Percentiles rank a stretch among this genome's conserved stretches.
These are phyloP conservation scores for Phataginus tetradactyla DNA, from an alignment of 2,797 vertebrate species.

Conservation along the genomic window DNA sequence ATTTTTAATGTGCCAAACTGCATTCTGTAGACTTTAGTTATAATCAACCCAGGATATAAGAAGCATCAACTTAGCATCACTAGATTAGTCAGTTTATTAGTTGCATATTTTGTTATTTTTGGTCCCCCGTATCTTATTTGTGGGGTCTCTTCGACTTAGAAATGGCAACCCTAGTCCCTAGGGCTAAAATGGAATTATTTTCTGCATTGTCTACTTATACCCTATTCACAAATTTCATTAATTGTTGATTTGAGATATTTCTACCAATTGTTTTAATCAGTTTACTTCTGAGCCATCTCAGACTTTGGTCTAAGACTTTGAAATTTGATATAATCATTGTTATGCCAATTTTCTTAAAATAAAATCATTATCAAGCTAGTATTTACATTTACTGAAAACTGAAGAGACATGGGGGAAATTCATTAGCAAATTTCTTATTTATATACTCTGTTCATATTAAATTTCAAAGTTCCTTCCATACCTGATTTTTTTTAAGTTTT, in stretches of 20 bases:
- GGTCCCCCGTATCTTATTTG: not conserved
- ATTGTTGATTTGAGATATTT: not conserved
- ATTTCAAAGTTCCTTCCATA: not conserved
- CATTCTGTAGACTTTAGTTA: not conserved
- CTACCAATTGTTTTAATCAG: not conserved
- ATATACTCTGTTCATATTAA: not conserved
- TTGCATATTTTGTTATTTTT: not conserved
- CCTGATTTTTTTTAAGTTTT: not conserved
- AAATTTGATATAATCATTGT: not conserved
- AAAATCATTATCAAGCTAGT: not conserved
- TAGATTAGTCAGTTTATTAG: not conserved
- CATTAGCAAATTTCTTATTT: not conserved
- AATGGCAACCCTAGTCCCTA: not conserved
- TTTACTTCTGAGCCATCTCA: not conserved
- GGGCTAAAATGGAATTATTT: not conserved
- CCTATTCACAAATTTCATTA: conserved; percentile 10
- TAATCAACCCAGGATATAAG: not conserved
- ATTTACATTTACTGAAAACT: not conserved
- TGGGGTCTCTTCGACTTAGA: not conserved
- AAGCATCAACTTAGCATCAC: not conserved
- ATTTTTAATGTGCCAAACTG: not conserved
- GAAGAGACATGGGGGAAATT: not conserved
- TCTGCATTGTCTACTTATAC: not conserved
- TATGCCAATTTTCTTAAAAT: not conserved
- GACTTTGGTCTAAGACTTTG: not conserved